Evolutionary conservation across 2,113 vertebrate genomes (phyloP).

Genomic region (Apaloderma vittatum): DNA sequence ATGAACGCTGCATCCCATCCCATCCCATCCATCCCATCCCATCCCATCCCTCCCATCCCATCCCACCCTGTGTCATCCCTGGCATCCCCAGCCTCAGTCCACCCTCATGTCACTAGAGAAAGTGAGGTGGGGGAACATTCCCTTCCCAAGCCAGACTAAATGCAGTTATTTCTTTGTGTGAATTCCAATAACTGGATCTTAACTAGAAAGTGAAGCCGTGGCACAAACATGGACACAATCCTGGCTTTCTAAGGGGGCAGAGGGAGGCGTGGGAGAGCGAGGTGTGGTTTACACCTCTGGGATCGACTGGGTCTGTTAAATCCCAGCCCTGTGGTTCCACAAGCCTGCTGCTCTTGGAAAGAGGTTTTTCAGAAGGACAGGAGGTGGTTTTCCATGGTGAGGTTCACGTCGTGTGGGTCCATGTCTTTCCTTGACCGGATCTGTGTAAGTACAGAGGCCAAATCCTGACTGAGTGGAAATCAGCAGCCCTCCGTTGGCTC

Average conservation of each 20-base stretch:
- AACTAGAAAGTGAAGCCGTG: not conserved
- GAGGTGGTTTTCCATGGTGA: accelerated
- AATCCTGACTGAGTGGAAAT: not conserved
- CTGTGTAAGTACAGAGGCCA: not conserved
- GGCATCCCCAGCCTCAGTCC: not conserved
- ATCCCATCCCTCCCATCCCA: not conserved
- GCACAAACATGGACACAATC: not conserved
- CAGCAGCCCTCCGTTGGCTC: not conserved
- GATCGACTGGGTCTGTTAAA: not conserved
- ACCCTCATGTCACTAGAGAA: not conserved
- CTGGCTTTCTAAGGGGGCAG: not conserved
- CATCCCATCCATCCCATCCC: not conserved
- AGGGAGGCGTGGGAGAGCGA: not conserved
- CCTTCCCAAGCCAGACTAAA: not conserved
- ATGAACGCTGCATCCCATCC: not conserved
- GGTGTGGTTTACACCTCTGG: not conserved
- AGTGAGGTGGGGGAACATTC: not conserved
- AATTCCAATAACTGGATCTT: not conserved
- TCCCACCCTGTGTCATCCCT: not conserved
- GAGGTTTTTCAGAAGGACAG: not conserved
- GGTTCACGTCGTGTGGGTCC: not conserved
- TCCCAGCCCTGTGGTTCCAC: not conserved
- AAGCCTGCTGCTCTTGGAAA: not conserved
- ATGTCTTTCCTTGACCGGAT: not conserved
- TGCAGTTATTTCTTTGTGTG: not conserved